These are phyloP conservation scores for Lordiphosa mommai DNA, from an alignment of 1,140 invertebrate genomes.

Conservation along the genomic window DNA sequence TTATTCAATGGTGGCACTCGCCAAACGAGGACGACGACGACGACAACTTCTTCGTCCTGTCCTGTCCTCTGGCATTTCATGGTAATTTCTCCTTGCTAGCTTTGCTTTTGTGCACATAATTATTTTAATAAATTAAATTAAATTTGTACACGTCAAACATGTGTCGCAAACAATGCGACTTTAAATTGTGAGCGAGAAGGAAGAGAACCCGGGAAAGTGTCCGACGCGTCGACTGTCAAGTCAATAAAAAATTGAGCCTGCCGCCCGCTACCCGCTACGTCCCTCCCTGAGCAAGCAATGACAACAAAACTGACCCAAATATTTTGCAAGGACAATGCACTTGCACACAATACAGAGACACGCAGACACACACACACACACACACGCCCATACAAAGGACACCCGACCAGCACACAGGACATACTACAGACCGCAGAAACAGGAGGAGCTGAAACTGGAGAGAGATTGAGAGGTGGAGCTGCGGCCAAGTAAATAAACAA, in stretches of 20 bases:
- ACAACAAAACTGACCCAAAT: slow-evolving; percentile 76
- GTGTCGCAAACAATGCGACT: slow-evolving; percentile 68
- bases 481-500: slow-evolving; percentile 70
- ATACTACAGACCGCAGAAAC: slow-evolving; percentile 19
- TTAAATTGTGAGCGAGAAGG: slow-evolving; percentile 52
- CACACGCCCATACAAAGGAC: slow-evolving; percentile 3
- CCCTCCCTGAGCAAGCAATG: slow-evolving; percentile 55
- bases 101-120: slow-evolving; percentile 69
- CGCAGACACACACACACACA: slow-evolving; percentile 14
- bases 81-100: slow-evolving; percentile 55
- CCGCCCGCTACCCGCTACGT: not conserved
- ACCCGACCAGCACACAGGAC: slow-evolving; percentile 20
- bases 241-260: slow-evolving; percentile 68
- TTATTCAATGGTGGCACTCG: slow-evolving; percentile 58
- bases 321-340: slow-evolving; percentile 75
- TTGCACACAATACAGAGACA: slow-evolving; percentile 58
- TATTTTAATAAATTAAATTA: slow-evolving; percentile 78
- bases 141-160: slow-evolving; percentile 78
- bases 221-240: slow-evolving; percentile 50
- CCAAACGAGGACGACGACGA: not conserved
- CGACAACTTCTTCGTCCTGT: slow-evolving; percentile 22
- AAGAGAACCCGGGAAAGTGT: not conserved
- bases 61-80: slow-evolving; percentile 14
- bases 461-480: not conserved
- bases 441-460: not conserved